Conservation (phyloP, 2,888 invertebrate species). For the Villa cingulata region DNA sequence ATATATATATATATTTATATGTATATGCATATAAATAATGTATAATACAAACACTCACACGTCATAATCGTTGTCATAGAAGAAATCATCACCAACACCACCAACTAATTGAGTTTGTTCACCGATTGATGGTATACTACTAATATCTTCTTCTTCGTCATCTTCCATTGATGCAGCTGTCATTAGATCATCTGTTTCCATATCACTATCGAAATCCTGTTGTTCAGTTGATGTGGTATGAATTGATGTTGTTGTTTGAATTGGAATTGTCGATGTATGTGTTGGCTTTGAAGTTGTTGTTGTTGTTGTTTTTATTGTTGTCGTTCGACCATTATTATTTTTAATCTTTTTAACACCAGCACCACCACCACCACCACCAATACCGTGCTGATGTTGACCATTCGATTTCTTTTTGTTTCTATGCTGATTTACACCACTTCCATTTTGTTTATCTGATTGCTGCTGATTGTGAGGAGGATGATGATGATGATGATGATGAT, state of each 20-base stretch:
- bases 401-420: conserved; percentile 17
- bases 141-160: conserved; percentile 22
- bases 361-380: conserved; percentile 8
- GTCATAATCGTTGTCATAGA: conserved; percentile 31
- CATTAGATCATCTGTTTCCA: conserved; percentile 1
- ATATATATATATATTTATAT: no score
- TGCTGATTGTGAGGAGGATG: conserved; percentile 8
- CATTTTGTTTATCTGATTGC: conserved; percentile 2
- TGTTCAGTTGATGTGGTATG: conserved; percentile 19
- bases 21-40: conserved; percentile 1
- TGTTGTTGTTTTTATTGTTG: conserved; percentile 1
- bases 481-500: conserved; percentile 6
- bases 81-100: conserved; percentile 24
- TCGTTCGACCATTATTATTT: neutral
- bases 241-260: neutral
- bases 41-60: conserved; percentile 26
- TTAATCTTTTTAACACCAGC: no score
- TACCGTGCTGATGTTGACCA: conserved; percentile 14
- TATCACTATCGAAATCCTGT: conserved; percentile 10
- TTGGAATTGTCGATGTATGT: conserved; percentile 5
- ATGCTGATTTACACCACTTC: conserved; percentile 4
- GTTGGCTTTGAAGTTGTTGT: conserved; percentile 10
- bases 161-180: conserved; percentile 2
- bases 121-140: conserved; percentile 16
- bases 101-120: conserved; percentile 20